Evolutionary conservation across 2,113 vertebrate species (phyloP), one percentile per base, ranked within the genome.

Genomic region (Tichodroma muraria): DNA sequence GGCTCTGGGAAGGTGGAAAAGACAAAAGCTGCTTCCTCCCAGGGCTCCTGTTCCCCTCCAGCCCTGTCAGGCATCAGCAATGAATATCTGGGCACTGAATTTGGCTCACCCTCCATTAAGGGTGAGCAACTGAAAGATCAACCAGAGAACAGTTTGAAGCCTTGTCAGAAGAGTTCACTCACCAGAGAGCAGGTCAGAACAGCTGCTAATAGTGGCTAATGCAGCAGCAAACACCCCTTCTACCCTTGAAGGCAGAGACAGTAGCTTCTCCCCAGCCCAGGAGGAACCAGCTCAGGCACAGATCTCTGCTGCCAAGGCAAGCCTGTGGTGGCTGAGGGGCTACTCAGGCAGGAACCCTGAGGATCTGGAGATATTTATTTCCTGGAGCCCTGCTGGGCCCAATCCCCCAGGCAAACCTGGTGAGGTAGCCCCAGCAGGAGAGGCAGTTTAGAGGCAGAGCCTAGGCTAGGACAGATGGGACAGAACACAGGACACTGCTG

Each of bases 81-180:
- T 8, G 11, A 63, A 16, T 4, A 25, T 25, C 53, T 5, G 6
- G 60, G 9, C 52, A 12, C 24, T 3, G 1, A 38, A 17, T 30
- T 10, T 17, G 37, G 47, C 53, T 45, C 45, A 13, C 4, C 4
- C 27, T 59, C 35, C 0, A 1, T n/a, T 14, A 47, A 25, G 0
- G 9, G 33, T 8, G 24, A 89, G 27, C 69, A 72, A 75, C 30
- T 53, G 77, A 89, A 85, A 73, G 63, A 90, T 75, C 54, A 81
- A 85, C 37, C 87, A 90, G 80, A 80, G 44, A 87, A 90, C 54
- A 86, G 91, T 68, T 84, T 68, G 89, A 84, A 94, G 82, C 85
- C 92, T 91, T 83, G 76, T 92, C 88, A 79, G 53, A 93, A 95
- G 63, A 71, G 72, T 38, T 95, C 45, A 23, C 42, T 61, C 1